These are phyloP conservation scores for Enteromius paludinosus DNA, from an alignment of 2,797 vertebrate species.

Conservation along the genomic window DNA sequence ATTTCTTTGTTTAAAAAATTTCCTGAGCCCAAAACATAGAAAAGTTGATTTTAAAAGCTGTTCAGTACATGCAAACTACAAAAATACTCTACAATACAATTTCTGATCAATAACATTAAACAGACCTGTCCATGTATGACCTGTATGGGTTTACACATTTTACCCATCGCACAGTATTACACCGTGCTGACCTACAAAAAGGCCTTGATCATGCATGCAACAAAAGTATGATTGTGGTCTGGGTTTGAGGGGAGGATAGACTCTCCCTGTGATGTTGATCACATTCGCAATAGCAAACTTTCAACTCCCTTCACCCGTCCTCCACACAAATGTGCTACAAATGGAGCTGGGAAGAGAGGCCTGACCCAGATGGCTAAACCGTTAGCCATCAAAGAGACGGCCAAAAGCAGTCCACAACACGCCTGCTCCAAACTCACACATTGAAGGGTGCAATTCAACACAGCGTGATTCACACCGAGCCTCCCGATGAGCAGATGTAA, in stretches of 20 bases:
- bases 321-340: constrained; percentile 59
- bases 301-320: constrained; percentile 25
- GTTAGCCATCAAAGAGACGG: constrained; percentile 36
- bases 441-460: constrained; percentile 32
- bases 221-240: constrained; percentile 21
- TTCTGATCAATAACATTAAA: not conserved
- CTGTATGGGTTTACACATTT: not conserved
- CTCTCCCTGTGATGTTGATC: constrained; percentile 43
- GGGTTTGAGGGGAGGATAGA: not conserved
- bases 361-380: constrained; percentile 51
- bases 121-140: not conserved
- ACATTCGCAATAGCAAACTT: constrained; percentile 54
- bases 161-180: not conserved
- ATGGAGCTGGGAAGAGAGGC: constrained; percentile 49
- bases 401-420: constrained; percentile 38
- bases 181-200: not conserved
- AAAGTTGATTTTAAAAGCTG: no score
- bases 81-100: not conserved
- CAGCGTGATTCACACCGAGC: constrained; percentile 13
- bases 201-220: not conserved
- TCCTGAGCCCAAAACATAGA: not conserved
- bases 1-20: not conserved
- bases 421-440: constrained; percentile 16
- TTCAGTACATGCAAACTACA: no score
- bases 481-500: constrained; percentile 6